A percentile compares a stretch with the other conserved stretches of the same genome.
Conservation (phyloP, 2,113 vertebrate genomes). For the Thinocorus orbignyianus region DNA sequence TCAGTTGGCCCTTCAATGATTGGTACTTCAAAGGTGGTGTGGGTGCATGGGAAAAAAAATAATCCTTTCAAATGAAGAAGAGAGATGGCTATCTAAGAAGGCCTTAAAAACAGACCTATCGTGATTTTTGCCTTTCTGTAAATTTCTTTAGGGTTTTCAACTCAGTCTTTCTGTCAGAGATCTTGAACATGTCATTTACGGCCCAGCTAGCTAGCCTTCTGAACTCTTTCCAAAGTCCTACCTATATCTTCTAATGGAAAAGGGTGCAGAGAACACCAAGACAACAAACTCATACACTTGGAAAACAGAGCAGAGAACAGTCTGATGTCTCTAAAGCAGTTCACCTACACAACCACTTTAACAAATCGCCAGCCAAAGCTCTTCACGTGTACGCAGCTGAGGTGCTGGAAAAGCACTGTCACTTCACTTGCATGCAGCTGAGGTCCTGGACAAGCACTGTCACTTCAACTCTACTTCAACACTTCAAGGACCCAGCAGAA, state of each 20-base stretch:
- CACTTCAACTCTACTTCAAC: neutral
- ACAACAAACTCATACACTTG: neutral
- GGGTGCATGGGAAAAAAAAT: neutral
- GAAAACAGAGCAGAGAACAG: neutral
- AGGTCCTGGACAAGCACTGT: neutral
- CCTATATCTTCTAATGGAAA: neutral
- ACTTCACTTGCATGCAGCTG: too few relatives aligned
- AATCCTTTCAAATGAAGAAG: neutral
- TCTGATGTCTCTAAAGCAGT: neutral
- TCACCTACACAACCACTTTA: neutral
- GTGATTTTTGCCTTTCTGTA: neutral
- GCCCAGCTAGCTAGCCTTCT: neutral
- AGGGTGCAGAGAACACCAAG: neutral
- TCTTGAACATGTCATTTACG: neutral
- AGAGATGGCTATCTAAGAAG: neutral
- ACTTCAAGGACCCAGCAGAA: neutral
- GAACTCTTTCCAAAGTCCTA: neutral
- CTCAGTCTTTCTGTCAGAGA: neutral
- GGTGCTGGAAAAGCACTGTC: neutral
- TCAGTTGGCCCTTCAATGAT: neutral
- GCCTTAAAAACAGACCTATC: neutral
- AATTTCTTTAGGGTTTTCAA: neutral
- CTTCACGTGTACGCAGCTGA: neutral
- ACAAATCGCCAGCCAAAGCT: neutral
- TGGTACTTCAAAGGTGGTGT: fast-evolving